Conservation (phyloP, 64 coral and sea anemone species). For the Porites australiensis region DNA sequence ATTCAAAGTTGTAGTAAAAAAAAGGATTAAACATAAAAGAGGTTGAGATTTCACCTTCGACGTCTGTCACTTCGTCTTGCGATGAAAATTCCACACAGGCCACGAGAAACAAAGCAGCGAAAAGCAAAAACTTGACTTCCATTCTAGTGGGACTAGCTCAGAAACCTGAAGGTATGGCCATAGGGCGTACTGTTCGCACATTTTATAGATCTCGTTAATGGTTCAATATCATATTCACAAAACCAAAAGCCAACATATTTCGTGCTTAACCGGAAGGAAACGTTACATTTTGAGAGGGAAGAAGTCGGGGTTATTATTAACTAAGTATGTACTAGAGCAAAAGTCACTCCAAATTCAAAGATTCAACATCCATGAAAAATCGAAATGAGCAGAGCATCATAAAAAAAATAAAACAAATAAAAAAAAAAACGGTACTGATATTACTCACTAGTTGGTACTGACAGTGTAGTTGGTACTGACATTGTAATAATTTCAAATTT, state of each 20-base stretch:
- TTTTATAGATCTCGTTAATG: neutral
- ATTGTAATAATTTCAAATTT: too few relatives aligned
- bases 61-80: neutral
- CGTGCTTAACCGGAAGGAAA: neutral
- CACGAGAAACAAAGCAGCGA: neutral
- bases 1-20: neutral
- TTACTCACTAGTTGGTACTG: too few relatives aligned
- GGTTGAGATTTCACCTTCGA: neutral
- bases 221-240: neutral
- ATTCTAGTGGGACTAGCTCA: neutral
- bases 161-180: neutral
- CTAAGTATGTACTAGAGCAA: neutral
- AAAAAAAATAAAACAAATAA: too few relatives aligned
- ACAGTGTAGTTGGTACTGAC: too few relatives aligned
- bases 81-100: neutral
- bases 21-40: neutral
- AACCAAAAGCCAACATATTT: neutral
- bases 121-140: neutral
- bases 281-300: neutral
- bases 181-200: neutral
- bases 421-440: too few relatives aligned
- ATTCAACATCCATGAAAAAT: too few relatives aligned
- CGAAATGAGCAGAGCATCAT: too few relatives aligned
- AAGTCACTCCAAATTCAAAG: too few relatives aligned
- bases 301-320: neutral